A percentile compares a stretch with the other conserved stretches of the same genome.
Conservation (phyloP, 2,113 vertebrate genomes). For the Cinclus cinclus region DNA sequence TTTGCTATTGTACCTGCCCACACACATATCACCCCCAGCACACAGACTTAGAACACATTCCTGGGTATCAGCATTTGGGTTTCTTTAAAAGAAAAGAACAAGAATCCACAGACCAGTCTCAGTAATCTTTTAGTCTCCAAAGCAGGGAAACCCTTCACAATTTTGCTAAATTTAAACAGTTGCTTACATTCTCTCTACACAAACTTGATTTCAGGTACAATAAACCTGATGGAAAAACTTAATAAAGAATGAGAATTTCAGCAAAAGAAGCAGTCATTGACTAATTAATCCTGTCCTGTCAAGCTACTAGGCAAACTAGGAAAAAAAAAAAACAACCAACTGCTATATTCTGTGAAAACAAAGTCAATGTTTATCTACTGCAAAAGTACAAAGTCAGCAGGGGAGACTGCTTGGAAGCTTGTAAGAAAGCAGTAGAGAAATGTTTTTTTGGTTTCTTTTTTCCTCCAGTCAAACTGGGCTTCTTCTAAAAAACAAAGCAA, state of each 20-base stretch:
- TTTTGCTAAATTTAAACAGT: background rate
- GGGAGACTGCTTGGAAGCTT: slow-evolving; percentile 32
- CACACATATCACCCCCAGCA: background rate
- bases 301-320: background rate
- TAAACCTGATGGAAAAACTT: background rate
- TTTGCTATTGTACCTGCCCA: background rate
- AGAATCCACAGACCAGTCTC: background rate
- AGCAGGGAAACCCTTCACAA: background rate
- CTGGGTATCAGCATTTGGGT: background rate
- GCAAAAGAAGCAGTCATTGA: background rate
- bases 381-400: slow-evolving; percentile 59
- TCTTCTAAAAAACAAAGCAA: slow-evolving; percentile 58
- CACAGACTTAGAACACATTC: background rate
- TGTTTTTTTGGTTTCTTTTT: slow-evolving; percentile 42
- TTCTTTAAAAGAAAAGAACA: background rate
- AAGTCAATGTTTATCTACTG: slow-evolving; percentile 60
- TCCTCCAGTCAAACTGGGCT: slow-evolving; percentile 59
- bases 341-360: slow-evolving; percentile 21
- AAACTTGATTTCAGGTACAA: background rate
- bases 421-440: slow-evolving; percentile 27
- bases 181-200: background rate
- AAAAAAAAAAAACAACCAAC: background rate
- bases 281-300: slow-evolving; percentile 23
- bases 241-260: background rate
- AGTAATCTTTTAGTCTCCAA: background rate